Conservation (phyloP, 2,888 invertebrate genomes). For the Liopterus haemorrhoidalis region DNA sequence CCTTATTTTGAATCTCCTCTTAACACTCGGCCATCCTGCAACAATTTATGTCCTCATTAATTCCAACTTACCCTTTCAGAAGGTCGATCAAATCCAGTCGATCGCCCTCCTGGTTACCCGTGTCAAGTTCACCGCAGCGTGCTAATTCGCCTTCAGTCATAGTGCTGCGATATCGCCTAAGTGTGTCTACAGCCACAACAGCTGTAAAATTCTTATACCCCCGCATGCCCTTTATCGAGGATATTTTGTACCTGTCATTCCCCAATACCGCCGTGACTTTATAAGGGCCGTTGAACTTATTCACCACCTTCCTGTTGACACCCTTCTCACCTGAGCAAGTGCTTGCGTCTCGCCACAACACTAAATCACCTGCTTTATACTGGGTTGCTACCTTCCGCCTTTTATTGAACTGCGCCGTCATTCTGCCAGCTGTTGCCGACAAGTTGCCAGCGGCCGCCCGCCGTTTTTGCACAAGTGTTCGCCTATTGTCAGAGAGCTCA, state of each 20-base stretch:
- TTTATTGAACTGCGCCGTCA: background rate
- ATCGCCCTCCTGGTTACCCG: no score
- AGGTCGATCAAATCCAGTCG: no score
- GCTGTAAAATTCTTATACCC: no score
- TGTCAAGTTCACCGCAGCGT: no score
- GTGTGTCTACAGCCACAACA: slow-evolving; percentile 17
- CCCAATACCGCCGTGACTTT: slow-evolving; percentile 22
- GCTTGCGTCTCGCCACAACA: slow-evolving; percentile 24
- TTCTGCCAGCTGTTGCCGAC: background rate
- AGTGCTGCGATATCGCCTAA: slow-evolving; percentile 11
- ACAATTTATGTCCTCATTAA: no score
- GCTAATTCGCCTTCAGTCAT: no score
- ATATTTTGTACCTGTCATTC: slow-evolving; percentile 28
- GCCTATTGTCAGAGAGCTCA: no score
- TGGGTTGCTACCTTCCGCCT: slow-evolving; percentile 26
- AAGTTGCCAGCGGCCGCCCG: slow-evolving; percentile 8
- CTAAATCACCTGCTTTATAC: slow-evolving; percentile 26
- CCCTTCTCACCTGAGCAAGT: slow-evolving; percentile 24
- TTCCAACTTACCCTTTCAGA: no score
- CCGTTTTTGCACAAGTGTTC: background rate
- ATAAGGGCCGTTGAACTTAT: slow-evolving; percentile 28
- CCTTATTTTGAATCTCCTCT: no score
- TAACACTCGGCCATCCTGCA: no score
- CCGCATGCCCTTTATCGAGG: slow-evolving; percentile 24
- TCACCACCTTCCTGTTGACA: slow-evolving; percentile 28